A percentile compares a stretch with the other conserved stretches of the same genome.
Conservation (phyloP, 2,888 invertebrate species). For the Thyatira batis region DNA sequence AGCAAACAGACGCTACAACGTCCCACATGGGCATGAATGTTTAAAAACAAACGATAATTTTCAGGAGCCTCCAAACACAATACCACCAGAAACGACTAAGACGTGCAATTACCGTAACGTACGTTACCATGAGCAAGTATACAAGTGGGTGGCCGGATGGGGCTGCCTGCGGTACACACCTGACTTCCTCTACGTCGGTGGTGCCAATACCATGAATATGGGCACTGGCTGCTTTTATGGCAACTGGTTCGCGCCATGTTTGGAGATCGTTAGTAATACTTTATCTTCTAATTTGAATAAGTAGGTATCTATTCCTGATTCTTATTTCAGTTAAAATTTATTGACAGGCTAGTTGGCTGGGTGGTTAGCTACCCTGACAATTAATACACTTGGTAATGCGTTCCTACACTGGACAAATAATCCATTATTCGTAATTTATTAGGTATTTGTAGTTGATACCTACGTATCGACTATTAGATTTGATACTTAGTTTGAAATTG, state of each 20-base stretch:
- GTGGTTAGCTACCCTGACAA: too few species aligned
- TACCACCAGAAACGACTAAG: conserved; percentile 48
- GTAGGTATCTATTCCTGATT: too few species aligned
- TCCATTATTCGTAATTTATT: too few species aligned
- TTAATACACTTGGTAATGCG: too few species aligned
- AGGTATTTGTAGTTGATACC: too few species aligned
- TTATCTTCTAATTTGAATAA: background rate
- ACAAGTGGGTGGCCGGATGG: conserved; percentile 70
- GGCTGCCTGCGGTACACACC: conserved; percentile 72
- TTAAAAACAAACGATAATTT: too few species aligned
- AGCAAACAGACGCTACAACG: too few species aligned
- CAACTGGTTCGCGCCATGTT: conserved; percentile 62
- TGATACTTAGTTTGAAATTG: background rate
- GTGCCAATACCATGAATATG: conserved; percentile 58
- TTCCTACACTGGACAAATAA: too few species aligned
- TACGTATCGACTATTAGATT: background rate
- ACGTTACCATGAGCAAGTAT: conserved; percentile 68
- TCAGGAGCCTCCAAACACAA: conserved; percentile 58
- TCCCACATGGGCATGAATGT: too few species aligned
- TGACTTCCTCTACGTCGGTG: conserved; percentile 60
- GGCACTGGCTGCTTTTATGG: conserved; percentile 62
- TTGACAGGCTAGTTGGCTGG: too few species aligned
- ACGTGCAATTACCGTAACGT: conserved; percentile 68
- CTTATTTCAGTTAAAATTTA: too few species aligned
- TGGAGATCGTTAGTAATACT: conserved; percentile 64